Evolutionary conservation across 2,113 vertebrate genomes (phyloP), one percentile per base, ranked within the genome.

Genomic region (Galbula dea): DNA sequence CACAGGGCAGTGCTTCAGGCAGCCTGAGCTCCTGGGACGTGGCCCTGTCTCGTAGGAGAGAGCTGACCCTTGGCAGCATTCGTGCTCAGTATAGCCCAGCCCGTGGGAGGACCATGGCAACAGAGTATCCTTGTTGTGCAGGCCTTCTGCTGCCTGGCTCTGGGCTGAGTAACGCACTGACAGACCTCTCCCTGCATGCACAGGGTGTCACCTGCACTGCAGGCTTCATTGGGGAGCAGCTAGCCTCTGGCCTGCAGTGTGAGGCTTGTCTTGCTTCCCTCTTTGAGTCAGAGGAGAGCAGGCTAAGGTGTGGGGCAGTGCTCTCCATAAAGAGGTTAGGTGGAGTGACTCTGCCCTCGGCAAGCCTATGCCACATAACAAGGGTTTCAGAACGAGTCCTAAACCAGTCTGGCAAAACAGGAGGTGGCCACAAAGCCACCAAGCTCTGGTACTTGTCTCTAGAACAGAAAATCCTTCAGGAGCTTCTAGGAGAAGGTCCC

Each of bases 191-290:
- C 0, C 85, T 95, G 67, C 20, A 52, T 0, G 7, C 32, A 1
- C 37, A 1, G 39, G 86, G 92, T 4, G 3, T 95, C 27, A 18
- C 52, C 43, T 71, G 32, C 24, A 5, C 86, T 0, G 83, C 96
- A 0, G 68, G 93, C 49, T 76, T 58, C 5, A 6, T 96, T 41
- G 96, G 95, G 29, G 73, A 96, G 76, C 93, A 90, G 1, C 27
- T 97, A 37, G 92, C 96, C 39, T 72, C 55, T 30, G 48, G 62
- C 32, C 58, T 96, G 72, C 90, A 71, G 0, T 97, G 97, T 2
- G 95, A 97, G n/a, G 55, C 89, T 55, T 97, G 96, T 17, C 29
- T 97, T 24, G 81, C 93, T 72, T 89, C 97, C 6, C 94, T 97
- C 19, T 97, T 96, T 37, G 86, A 95, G 21, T 66, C 51, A 12